phyloP scores from a whole-genome alignment of 2,113 vertebrate species.

The Phycodurus eques region DNA sequence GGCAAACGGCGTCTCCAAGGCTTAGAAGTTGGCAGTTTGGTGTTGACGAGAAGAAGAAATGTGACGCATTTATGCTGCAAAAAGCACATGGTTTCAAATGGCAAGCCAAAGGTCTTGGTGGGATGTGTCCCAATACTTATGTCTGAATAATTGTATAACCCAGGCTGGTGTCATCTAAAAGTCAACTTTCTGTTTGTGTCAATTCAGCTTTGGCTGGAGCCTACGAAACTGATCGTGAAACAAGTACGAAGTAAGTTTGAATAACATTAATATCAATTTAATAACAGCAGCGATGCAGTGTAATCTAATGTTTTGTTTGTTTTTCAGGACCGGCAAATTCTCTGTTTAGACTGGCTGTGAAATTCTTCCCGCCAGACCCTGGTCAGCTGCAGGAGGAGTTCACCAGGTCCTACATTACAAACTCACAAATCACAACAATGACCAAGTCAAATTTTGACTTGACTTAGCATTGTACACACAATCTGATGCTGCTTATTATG shows the following conservation, averaged over 20 bases:
- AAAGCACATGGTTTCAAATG: not conserved
- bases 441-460: not conserved
- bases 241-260: constrained; percentile 90
- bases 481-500: not conserved
- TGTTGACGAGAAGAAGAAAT: not conserved
- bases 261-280: not conserved
- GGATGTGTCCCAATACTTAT: not conserved
- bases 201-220: constrained; percentile 91
- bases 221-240: constrained; percentile 84
- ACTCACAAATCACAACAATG: not conserved
- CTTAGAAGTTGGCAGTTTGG: constrained; percentile 15
- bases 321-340: constrained; percentile 85
- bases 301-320: constrained; percentile 15
- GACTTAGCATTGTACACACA: not conserved
- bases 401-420: constrained; percentile 76
- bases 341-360: constrained; percentile 88
- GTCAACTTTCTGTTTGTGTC: not conserved
- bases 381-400: constrained; percentile 95
- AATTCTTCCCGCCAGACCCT: constrained; percentile 96
- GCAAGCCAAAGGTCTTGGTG: not conserved
- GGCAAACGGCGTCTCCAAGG: not conserved
- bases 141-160: not conserved
- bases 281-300: not conserved
- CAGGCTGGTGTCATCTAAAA: not conserved
- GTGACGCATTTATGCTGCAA: not conserved